Evolutionary conservation across 1,140 invertebrate genomes (phyloP).

Genomic region (Drosophila saltans): DNA sequence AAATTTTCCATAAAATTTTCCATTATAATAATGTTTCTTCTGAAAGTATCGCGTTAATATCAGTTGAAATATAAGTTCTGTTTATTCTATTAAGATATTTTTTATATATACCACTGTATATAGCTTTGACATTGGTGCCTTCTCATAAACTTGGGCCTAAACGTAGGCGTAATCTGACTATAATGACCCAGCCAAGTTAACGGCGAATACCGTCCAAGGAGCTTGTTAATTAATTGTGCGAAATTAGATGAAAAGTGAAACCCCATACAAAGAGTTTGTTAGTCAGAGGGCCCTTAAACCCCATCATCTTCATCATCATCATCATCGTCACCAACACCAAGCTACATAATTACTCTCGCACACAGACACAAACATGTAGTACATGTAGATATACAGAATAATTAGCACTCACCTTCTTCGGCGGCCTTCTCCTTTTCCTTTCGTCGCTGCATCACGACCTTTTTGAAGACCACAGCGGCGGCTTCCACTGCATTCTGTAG

Average conservation of each 20-base stretch:
- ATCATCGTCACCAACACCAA: conserved; percentile 51
- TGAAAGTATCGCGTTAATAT: too few species aligned
- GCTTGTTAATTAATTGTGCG: conserved; percentile 62
- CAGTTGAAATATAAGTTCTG: too few species aligned
- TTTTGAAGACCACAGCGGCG: conserved; percentile 84
- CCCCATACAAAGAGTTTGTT: conserved; percentile 59
- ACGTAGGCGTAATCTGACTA: not conserved
- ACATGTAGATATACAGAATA: conserved; percentile 7
- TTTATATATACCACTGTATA: too few species aligned
- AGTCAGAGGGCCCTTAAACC: conserved; percentile 22
- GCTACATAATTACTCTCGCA: conserved; percentile 44
- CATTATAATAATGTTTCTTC: too few species aligned
- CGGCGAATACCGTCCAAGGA: not conserved
- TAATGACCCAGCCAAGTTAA: not conserved
- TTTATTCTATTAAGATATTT: too few species aligned
- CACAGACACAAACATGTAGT: conserved; percentile 14
- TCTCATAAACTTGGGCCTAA: not conserved
- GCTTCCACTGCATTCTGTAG: conserved; percentile 84
- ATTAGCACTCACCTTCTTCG: conserved; percentile 78
- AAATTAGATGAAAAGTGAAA: conserved; percentile 69
- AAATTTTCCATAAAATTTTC: too few species aligned
- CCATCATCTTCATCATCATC: conserved; percentile 33
- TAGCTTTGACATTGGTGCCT: not conserved
- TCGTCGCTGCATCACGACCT: conserved; percentile 81
- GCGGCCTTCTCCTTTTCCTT: conserved; percentile 75